Evolutionary conservation across 2,113 vertebrate genomes (phyloP).

Genomic region (Peromyscus californicus): DNA sequence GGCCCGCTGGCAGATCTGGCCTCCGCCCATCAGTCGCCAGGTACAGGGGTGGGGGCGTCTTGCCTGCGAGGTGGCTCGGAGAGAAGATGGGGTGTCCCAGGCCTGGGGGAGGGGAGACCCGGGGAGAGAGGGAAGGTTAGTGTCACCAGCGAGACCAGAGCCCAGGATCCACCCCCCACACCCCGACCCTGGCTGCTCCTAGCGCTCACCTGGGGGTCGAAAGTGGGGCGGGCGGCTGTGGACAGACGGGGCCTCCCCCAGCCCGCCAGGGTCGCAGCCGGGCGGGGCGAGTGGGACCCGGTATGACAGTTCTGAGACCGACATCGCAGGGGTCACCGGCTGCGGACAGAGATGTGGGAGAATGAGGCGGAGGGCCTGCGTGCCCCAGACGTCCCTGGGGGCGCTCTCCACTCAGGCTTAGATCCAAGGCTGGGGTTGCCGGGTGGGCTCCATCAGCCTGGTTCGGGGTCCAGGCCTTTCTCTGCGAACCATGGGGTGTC

Average conservation of each 20-base stretch:
- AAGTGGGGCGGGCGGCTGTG: constrained; percentile 86
- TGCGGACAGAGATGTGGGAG: background rate
- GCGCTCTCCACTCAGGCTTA: background rate
- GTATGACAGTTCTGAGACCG: constrained; percentile 72
- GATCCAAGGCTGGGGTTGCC: background rate
- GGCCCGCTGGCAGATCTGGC: constrained; percentile 83
- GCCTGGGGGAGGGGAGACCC: constrained; percentile 85
- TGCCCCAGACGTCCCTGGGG: background rate
- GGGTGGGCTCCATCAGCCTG: background rate
- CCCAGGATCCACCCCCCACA: background rate
- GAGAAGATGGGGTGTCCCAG: constrained; percentile 92
- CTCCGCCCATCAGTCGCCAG: constrained; percentile 88
- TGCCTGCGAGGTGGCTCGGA: constrained; percentile 90
- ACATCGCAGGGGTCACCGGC: constrained; percentile 65
- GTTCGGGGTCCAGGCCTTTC: background rate
- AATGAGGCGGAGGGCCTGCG: accelerated
- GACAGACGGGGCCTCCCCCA: constrained; percentile 81
- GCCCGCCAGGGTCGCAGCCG: constrained; percentile 10
- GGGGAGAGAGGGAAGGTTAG: background rate
- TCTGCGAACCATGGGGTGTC: background rate
- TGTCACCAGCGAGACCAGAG: background rate
- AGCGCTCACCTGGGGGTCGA: constrained; percentile 82
- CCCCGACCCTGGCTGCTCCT: background rate
- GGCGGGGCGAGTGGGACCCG: constrained; percentile 62
- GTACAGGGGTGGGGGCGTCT: constrained; percentile 90